phyloP scores from a whole-genome alignment of 2,113 vertebrate genomes.

The Miniopterus natalensis region DNA sequence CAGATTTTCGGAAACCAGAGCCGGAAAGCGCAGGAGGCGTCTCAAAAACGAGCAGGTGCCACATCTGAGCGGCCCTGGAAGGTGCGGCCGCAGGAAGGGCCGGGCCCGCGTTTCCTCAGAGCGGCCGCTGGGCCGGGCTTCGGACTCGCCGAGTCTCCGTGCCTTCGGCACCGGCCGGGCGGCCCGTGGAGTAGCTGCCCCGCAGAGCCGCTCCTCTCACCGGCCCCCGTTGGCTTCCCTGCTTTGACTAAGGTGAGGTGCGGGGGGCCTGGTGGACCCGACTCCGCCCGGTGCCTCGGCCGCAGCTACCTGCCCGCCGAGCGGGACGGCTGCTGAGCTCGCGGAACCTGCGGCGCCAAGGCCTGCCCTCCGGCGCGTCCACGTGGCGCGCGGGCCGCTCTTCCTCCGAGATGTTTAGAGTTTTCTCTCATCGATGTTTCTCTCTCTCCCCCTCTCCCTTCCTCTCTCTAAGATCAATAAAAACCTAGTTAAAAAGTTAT shows the following conservation, averaged over 20 bases:
- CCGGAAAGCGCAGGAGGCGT: not conserved
- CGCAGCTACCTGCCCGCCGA: slow-evolving; percentile 77
- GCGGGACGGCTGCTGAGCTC: slow-evolving; percentile 66
- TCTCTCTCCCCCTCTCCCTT: no score
- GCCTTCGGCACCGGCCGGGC: no score
- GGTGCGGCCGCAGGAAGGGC: not conserved
- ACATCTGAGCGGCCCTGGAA: rapidly evolving
- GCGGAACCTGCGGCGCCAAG: slow-evolving; percentile 67
- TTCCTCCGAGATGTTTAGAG: slow-evolving; percentile 14
- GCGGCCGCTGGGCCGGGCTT: not conserved
- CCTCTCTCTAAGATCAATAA: no score
- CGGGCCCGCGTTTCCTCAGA: no score
- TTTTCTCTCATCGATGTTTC: no score
- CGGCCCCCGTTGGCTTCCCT: slow-evolving; percentile 76
- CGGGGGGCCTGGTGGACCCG: slow-evolving; percentile 64
- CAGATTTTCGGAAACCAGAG: not conserved
- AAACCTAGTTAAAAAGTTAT: no score
- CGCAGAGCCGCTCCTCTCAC: not conserved
- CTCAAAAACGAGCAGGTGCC: not conserved
- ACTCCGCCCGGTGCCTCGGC: slow-evolving; percentile 72
- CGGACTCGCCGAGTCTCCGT: not conserved
- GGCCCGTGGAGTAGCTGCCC: not conserved
- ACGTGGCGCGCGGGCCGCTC: not conserved
- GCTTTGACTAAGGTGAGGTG: slow-evolving; percentile 73
- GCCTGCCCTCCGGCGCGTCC: slow-evolving; percentile 13